phyloP scores from a whole-genome alignment of 2,113 vertebrate species.

The Dromiciops gliroides region DNA sequence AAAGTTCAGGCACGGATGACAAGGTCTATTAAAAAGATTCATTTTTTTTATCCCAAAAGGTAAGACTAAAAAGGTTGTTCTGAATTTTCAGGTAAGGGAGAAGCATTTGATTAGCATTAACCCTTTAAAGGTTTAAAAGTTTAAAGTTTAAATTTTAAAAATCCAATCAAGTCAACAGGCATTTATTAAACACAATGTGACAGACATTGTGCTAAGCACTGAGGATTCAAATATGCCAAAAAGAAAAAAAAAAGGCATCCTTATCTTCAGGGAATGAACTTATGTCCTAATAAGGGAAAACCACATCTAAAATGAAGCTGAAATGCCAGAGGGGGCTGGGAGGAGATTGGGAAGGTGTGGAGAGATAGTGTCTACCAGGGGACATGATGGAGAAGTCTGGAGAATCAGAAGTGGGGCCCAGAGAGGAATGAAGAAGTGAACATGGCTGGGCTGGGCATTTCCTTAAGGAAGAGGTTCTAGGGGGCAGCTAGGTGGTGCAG shows the following conservation, averaged over 20 bases:
- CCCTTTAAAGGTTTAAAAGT: too few relatives aligned
- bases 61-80: not conserved
- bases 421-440: not conserved
- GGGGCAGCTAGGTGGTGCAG: too few relatives aligned
- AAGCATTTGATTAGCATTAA: not conserved
- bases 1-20: not conserved
- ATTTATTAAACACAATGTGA: not conserved
- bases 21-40: not conserved
- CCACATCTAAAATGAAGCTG: not conserved
- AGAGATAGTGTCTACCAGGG: too few relatives aligned
- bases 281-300: not conserved
- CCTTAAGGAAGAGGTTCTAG: not conserved
- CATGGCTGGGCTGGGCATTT: not conserved
- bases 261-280: not conserved
- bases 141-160: not conserved
- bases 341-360: not conserved
- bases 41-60: not conserved
- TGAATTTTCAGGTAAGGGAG: not conserved
- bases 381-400: not conserved
- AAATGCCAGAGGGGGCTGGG: not conserved
- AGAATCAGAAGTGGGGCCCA: not conserved
- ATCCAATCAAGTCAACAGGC: not conserved
- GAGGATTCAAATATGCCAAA: not conserved
- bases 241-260: not conserved
- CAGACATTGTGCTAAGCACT: not conserved